phyloP scores from a whole-genome alignment of 2,113 vertebrate genomes.

The Dicerorhinus sumatrensis region DNA sequence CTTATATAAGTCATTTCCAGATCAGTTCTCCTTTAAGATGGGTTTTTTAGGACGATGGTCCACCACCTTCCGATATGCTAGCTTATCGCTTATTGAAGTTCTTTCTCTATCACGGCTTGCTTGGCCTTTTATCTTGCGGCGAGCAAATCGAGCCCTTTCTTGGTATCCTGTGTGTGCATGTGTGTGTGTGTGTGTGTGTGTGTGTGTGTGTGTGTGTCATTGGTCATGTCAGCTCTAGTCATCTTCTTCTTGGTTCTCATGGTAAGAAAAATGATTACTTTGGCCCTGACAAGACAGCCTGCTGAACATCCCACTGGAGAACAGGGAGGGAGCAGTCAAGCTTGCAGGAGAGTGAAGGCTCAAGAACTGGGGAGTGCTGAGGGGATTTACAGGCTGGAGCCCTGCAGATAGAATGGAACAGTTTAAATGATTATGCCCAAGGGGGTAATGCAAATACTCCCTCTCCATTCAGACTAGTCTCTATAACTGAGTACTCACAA shows the following conservation, averaged over 20 bases:
- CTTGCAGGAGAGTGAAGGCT: neutral
- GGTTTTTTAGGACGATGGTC: too few species aligned
- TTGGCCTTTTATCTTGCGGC: too few species aligned
- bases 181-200: too few species aligned
- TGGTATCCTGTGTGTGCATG: too few species aligned
- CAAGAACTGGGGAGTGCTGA: neutral
- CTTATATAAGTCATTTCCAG: too few species aligned
- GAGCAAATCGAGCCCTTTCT: too few species aligned
- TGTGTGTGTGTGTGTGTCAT: neutral
- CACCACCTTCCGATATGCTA: too few species aligned
- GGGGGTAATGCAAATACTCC: accelerated
- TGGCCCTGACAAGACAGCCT: neutral
- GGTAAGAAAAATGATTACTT: neutral
- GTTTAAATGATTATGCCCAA: neutral
- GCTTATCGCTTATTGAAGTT: too few species aligned
- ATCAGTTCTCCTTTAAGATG: too few species aligned
- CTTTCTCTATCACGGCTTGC: too few species aligned
- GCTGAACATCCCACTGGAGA: neutral
- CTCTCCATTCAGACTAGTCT: neutral
- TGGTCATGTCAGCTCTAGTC: neutral
- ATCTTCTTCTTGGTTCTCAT: neutral
- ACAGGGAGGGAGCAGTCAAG: neutral
- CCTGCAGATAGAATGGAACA: neutral
- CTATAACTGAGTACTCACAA: neutral
- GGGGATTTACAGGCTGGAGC: neutral